These are phyloP conservation scores for Cathartes aura DNA, from an alignment of 2,113 vertebrate species.

Conservation along the genomic window DNA sequence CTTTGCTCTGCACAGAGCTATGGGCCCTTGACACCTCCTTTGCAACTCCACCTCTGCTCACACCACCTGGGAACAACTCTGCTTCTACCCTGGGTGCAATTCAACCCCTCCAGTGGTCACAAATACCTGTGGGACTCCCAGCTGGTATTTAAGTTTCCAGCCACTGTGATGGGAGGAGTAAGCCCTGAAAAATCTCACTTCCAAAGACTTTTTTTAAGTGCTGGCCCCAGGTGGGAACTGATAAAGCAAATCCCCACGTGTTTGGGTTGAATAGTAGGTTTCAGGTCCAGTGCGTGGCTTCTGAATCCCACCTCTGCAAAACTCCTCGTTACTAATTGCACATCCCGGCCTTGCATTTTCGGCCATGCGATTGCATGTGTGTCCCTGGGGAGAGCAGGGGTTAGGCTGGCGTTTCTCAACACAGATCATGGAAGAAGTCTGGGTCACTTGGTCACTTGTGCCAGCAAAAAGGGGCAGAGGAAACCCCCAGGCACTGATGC, in stretches of 20 bases:
- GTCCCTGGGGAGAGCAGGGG: background rate
- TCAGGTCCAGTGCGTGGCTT: background rate
- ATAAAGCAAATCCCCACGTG: background rate
- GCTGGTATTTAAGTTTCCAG: background rate
- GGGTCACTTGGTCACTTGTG: background rate
- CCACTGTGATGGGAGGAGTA: background rate
- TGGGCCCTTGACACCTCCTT: accelerated
- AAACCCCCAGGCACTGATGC: background rate
- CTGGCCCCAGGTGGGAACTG: background rate
- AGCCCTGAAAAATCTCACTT: background rate
- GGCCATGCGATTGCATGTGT: accelerated
- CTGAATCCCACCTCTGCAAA: background rate
- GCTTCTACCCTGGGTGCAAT: accelerated
- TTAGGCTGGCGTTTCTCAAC: background rate
- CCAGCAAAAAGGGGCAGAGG: background rate
- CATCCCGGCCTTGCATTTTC: background rate
- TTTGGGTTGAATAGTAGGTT: background rate
- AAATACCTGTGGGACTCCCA: background rate
- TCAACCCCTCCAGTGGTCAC: background rate
- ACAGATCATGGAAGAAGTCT: background rate
- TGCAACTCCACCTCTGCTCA: background rate
- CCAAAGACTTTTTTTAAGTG: background rate
- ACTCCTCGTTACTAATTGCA: background rate
- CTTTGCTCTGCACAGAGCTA: background rate
- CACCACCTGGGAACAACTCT: accelerated